Percentiles rank a stretch among this genome's conserved stretches.
These are phyloP conservation scores for Hydrotaea diabolus DNA, from an alignment of 2,888 invertebrate species.

Conservation along the genomic window DNA sequence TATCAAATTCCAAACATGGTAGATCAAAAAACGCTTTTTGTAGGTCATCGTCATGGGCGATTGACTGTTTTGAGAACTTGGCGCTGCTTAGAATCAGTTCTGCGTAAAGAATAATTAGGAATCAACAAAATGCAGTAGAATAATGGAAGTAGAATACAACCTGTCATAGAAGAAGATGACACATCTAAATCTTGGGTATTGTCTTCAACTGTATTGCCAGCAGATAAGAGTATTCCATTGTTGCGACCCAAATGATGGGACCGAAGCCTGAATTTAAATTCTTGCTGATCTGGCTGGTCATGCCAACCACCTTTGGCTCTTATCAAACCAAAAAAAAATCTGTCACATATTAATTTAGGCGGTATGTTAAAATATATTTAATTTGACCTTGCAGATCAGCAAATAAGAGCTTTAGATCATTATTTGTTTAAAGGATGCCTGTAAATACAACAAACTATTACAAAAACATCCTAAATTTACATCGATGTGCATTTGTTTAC, in stretches of 20 bases:
- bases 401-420: slow-evolving; percentile 47
- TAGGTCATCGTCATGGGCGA: not conserved
- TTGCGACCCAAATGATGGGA: slow-evolving; percentile 41
- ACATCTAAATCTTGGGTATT: slow-evolving; percentile 14
- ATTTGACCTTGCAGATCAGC: too few relatives aligned
- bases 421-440: slow-evolving; percentile 54
- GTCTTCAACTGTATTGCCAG: too few relatives aligned
- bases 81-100: slow-evolving; percentile 5
- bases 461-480: too few relatives aligned
- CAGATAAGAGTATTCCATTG: not conserved
- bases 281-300: too few relatives aligned
- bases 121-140: too few relatives aligned
- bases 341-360: slow-evolving; percentile 49
- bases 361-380: slow-evolving; percentile 52
- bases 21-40: not conserved
- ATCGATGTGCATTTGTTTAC: slow-evolving; percentile 33
- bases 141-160: not conserved
- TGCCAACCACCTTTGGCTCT: too few relatives aligned
- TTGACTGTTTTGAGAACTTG: not conserved
- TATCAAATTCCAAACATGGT: not conserved
- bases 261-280: too few relatives aligned
- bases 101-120: slow-evolving; percentile 2
- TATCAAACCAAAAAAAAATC: too few relatives aligned
- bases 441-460: too few relatives aligned
- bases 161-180: slow-evolving; percentile 5